A percentile compares a stretch with the other conserved stretches of the same genome.
Conservation (phyloP, 1,140 invertebrate genomes). For the Apis florea region DNA sequence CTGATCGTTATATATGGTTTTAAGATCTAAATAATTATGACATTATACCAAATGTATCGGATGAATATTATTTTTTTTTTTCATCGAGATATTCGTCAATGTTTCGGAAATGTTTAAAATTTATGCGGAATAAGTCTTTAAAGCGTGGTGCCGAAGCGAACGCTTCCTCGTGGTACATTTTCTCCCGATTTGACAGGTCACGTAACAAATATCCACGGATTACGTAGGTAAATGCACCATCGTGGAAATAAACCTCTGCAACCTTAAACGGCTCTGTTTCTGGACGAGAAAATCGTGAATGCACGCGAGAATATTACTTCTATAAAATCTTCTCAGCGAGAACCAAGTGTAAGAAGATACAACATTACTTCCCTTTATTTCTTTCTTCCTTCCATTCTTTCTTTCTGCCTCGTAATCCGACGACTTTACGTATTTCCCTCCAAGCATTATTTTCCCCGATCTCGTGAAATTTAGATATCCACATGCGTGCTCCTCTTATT, state of each 20-base stretch:
- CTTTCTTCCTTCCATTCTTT: neutral
- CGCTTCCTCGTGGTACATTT: neutral
- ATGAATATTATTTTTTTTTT: no score
- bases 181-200: neutral
- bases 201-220: neutral
- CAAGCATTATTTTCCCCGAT: neutral
- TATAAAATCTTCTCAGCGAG: slow-evolving; percentile 11
- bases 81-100: no score
- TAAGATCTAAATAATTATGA: no score
- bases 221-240: no score
- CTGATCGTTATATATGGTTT: neutral
- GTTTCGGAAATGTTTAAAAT: neutral
- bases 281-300: neutral
- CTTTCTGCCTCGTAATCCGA: neutral
- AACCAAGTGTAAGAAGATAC: neutral
- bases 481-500: slow-evolving; percentile 8
- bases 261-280: slow-evolving; percentile 7
- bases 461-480: slow-evolving; percentile 10
- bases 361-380: no score
- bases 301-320: slow-evolving; percentile 23
- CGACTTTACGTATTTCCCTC: neutral
- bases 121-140: no score
- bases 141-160: no score
- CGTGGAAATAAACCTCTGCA: neutral
- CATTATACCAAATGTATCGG: no score